phyloP scores from a whole-genome alignment of 2,113 vertebrate genomes.

The Crotalus tigris region DNA sequence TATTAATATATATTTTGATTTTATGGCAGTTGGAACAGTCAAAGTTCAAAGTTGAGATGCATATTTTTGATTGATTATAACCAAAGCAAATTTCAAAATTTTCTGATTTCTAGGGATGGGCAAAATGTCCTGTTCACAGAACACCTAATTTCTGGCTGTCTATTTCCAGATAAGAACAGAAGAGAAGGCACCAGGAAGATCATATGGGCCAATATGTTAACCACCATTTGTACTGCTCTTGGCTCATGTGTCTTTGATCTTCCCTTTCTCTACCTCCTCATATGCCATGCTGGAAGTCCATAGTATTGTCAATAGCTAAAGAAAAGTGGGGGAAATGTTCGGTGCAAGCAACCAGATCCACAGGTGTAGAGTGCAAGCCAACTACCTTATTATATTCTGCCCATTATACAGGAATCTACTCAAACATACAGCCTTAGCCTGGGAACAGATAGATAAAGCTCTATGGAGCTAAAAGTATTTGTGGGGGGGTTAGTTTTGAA shows the following conservation, averaged over 20 bases:
- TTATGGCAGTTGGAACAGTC: neutral
- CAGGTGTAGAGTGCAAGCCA: neutral
- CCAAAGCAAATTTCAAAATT: neutral
- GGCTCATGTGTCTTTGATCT: neutral
- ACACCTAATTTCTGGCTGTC: neutral
- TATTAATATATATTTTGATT: neutral
- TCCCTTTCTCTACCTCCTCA: neutral
- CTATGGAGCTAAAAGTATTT: neutral
- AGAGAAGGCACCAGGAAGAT: neutral
- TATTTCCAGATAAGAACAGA: neutral
- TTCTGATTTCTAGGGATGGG: neutral
- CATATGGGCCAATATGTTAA: neutral
- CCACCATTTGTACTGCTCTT: neutral
- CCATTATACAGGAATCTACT: neutral
- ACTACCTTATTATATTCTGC: neutral
- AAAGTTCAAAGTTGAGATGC: neutral
- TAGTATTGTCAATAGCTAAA: neutral
- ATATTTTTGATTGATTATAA: too few relatives aligned
- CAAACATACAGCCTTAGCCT: neutral
- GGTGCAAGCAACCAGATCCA: too few relatives aligned
- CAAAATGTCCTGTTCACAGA: neutral
- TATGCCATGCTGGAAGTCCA: neutral
- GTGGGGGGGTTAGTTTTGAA: neutral
- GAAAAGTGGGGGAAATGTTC: neutral
- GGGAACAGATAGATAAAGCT: neutral